Evolutionary conservation across 2,797 vertebrate species (phyloP), one percentile per base, ranked within the genome.

Genomic region (Poecile montanus): DNA sequence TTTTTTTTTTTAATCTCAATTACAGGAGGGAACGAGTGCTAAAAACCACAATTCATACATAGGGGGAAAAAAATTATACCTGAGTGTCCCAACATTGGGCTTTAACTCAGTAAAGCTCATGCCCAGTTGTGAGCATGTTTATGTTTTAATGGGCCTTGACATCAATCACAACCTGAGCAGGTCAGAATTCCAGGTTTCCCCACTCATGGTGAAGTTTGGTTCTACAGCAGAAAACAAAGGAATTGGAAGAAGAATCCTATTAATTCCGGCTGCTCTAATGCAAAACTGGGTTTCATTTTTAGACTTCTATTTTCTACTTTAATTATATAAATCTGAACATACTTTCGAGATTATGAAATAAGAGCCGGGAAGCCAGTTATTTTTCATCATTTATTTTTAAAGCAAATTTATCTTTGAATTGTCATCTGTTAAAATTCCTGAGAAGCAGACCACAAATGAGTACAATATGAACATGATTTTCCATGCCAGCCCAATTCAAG

Each of bases 371-470:
- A 96, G 93, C 93, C 92, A 95, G 95, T 93, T 96, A 96, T 95
- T 96, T 91, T 95, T 96, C 91, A 95, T 95, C 92, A 86, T 96
- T 96, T 96, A 96, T 96, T 97, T 97, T 95, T 97, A 96, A 97
- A 95, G 91, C 93, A 88, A 91, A 95, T 95, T 96, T 95, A 95
- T 96, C 94, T 97, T 95, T 95, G 94, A 95, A 95, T 96, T 97
- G 93, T 97, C 96, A 96, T 95, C 87, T 94, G 93, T 95, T 95
- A 83, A 88, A 95, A 95, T 94, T 96, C 95, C 87, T 80, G 89
- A 94, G 92, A 66, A 94, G 92, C 87, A 97, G 87, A 95, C 94
- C 94, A 95, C 94, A 96, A 97, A 96, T 95, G 89, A 94, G 82
- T 97, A 93, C 88, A 92, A 94, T 87, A 91, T 94, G 94, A 96